Base-by-base conservation (phyloP, 2,113 vertebrate genomes). In the Oryzias melastigma region DNA sequence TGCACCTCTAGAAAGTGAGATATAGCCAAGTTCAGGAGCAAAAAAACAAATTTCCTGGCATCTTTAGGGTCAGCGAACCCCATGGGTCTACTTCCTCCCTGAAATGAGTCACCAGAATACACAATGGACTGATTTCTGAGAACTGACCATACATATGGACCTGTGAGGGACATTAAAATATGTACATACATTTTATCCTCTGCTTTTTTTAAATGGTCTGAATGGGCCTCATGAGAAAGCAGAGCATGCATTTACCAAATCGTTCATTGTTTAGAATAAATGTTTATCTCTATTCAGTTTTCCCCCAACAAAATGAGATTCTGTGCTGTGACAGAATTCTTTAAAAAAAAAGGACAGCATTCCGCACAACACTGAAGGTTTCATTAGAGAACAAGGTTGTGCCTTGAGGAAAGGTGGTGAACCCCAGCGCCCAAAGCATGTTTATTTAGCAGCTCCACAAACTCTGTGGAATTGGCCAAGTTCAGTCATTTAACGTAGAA, bases 1-100 rank as follows among this genome's bases (percentile, higher is more conserved):
- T 92, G 91, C 93, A 93, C 91, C 95, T 94, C 93, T 81, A 92
- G 93, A 92, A 95, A 96, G 93, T 96, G 94, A 95, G 94, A 95
- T 95, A 96, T 94, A 93, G 94, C 92, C 90, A 92, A 87, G 93
- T 94, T 94, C 89, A 88, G 92, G 87, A 66, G 80, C 67, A 73
- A 18, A 20, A 85, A 91, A 78, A 88, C 85, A 93, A 92, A 96
- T 90, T 88, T 90, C 88, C 88, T 87, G 84, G 75, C 83, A 81
- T 74, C 84, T 85, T 86, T 88, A 88, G 92, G 93, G 94, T 94
- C 93, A 92, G 67, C 80, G 91, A 91, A 94, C 93, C 92, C 92
- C 89, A 58, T 62, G 73, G 91, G 88, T 87, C 73, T 82, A 86
- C 87, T 88, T 88, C 88, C 87, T 71, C 45, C 68, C 81, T 84